Percentiles rank a stretch among this genome's conserved stretches.
Conservation (phyloP, 2,888 invertebrate species). For the Drosophila birchii region DNA sequence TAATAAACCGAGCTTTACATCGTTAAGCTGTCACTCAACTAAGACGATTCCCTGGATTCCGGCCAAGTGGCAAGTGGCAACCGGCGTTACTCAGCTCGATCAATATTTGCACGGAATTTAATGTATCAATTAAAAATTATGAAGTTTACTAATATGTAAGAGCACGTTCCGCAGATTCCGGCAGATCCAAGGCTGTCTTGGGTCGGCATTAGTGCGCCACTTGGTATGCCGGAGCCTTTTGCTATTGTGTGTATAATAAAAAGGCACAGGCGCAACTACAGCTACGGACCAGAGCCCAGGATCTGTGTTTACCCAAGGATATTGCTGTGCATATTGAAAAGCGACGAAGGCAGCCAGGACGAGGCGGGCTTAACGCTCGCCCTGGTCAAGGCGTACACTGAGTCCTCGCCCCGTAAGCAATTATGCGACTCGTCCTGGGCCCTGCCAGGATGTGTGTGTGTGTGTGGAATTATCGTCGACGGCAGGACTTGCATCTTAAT, state of each 20-base stretch:
- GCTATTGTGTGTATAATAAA: conserved; percentile 75
- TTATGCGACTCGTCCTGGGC: conserved; percentile 50
- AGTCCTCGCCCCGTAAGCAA: conserved; percentile 52
- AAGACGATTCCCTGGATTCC: conserved; percentile 1
- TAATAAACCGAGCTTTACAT: conserved; percentile 77
- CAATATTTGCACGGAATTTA: conserved; percentile 82
- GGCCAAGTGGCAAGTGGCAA: neutral
- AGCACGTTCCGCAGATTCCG: conserved; percentile 78
- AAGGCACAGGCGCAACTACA: conserved; percentile 50
- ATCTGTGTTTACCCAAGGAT: conserved; percentile 78
- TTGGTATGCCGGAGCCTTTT: conserved; percentile 70
- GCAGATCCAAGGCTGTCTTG: conserved; percentile 11
- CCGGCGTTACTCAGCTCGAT: conserved; percentile 44
- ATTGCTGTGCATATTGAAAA: conserved; percentile 81
- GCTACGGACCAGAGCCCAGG: conserved; percentile 25
- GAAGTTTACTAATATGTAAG: conserved; percentile 84
- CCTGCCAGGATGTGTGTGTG: conserved; percentile 38
- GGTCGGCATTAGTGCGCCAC: conserved; percentile 68
- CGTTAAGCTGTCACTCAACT: conserved; percentile 77
- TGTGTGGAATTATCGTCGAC: conserved; percentile 78
- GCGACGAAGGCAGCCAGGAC: conserved; percentile 63
- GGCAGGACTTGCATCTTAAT: conserved; percentile 82
- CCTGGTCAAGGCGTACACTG: conserved; percentile 76
- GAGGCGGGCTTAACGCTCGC: conserved; percentile 62
- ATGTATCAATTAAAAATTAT: conserved; percentile 85